A percentile compares a stretch with the other conserved stretches of the same genome.
phyloP scores from a whole-genome alignment of 2,888 invertebrate species.

The Napeogenes inachia region DNA sequence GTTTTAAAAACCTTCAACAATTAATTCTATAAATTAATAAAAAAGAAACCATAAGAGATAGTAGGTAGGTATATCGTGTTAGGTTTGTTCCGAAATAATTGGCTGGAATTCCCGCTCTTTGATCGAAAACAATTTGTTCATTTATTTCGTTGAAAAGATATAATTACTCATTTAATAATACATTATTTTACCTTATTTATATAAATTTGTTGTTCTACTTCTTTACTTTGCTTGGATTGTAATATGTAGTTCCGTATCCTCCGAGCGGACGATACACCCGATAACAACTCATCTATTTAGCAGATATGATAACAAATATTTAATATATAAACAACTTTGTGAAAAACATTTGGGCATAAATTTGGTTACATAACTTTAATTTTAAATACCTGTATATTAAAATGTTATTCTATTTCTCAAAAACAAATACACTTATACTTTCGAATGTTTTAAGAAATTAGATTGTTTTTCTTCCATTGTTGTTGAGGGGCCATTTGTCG shows the following conservation, averaged over 20 bases:
- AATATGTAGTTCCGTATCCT: constrained; percentile 35
- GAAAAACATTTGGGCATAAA: background rate
- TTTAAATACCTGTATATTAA: no score
- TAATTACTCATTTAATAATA: background rate
- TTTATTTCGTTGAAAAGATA: background rate
- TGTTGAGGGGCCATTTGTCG: constrained; percentile 16
- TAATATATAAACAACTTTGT: constrained; percentile 4
- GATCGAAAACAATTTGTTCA: no score
- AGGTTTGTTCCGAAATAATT: no score
- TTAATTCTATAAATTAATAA: no score
- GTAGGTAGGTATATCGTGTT: no score
- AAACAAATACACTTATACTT: constrained; percentile 6
- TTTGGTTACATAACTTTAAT: no score
- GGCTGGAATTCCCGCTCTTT: no score
- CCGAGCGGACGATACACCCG: constrained; percentile 34
- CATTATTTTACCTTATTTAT: background rate
- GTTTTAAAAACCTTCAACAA: no score
- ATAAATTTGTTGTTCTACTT: constrained; percentile 22
- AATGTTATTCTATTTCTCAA: background rate
- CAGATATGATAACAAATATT: constrained; percentile 13
- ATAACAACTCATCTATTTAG: constrained; percentile 29
- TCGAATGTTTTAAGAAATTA: constrained; percentile 9
- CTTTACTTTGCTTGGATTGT: constrained; percentile 29
- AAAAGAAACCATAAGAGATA: no score
- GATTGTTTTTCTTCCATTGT: constrained; percentile 36